Base-by-base conservation (phyloP, 1,140 invertebrate species). In the Globodera rostochiensis region DNA sequence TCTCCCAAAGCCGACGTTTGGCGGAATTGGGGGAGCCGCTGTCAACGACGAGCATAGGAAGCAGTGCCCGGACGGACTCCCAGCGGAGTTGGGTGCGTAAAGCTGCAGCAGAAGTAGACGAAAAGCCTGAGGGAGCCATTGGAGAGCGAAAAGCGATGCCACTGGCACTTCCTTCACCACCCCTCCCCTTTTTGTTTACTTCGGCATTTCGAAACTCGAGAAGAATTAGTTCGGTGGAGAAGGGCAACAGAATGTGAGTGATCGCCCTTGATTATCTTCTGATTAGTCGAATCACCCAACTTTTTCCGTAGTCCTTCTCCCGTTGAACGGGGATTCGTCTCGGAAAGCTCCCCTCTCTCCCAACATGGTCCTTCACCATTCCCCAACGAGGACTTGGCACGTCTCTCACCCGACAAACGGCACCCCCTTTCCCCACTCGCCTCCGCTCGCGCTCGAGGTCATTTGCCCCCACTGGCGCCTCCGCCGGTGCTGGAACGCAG, bases 21-120 rank as follows among this genome's bases (percentile, higher is more conserved):
- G 1, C 64, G 13, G 21, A 78, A 49, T 46, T 78, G 60, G 66
- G 47, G 6, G 76, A 78, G 70, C 57, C n/a, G 9, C 13, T 70
- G n/a, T 69, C 57, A 49, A n/a, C 6, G 15, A 19, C 76, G 21
- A 64, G 75, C 67, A 77, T 47, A n/a, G 66, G 49, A 11, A 77
- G 57, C 25, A 69, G 64, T 49, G 70, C 50, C 6, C 45, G 64
- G 45, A 78, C 60, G 70, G 76, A 36, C 11, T 78, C 76, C 11
- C 76, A 78, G 70, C 50, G 60, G 11, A 78, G 76, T 67, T 78
- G 76, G 76, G 25, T 69, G 47, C 64, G 76, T 21, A 60, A 78
- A 49, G 36, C 45, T 21, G 49, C 50, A 19, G 8, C 60, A 25
- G 3, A n/a, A n/a, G 3, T 13, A 15, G 57, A 11, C 0, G 57